These are phyloP conservation scores for Callorhinus ursinus DNA, from an alignment of 2,113 vertebrate genomes.

Conservation along the genomic window DNA sequence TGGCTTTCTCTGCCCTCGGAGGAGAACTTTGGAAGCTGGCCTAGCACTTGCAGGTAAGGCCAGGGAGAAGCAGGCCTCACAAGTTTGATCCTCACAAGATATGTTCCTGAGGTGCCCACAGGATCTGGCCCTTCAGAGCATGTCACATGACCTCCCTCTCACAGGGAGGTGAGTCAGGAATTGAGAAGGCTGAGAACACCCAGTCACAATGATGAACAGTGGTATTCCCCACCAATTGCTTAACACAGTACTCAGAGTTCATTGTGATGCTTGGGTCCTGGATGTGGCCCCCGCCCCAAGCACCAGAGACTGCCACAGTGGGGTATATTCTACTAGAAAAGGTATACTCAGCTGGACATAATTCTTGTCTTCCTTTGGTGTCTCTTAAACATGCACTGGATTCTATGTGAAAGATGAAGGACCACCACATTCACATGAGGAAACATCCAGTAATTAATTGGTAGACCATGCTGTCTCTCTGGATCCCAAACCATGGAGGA, in stretches of 20 bases:
- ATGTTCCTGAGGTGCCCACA: background rate
- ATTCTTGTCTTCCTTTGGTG: background rate
- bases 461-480: background rate
- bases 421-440: background rate
- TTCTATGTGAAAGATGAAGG: background rate
- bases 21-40: background rate
- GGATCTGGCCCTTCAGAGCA: background rate
- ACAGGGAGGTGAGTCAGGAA: background rate
- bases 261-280: background rate
- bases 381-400: background rate
- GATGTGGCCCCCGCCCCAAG: background rate
- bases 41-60: too few relatives aligned
- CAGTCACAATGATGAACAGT: background rate
- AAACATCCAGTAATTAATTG: background rate
- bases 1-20: background rate
- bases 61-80: background rate
- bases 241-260: background rate
- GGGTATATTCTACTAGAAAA: background rate
- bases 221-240: background rate
- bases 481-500: background rate
- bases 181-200: background rate
- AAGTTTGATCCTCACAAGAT: background rate
- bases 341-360: background rate
- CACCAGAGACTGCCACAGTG: rapidly evolving
- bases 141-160: too few relatives aligned